Percentiles rank a stretch among this genome's conserved stretches.
Evolutionary conservation across 2,113 vertebrate species (phyloP).

Genomic region (Rhinolophus ferrumequinum): DNA sequence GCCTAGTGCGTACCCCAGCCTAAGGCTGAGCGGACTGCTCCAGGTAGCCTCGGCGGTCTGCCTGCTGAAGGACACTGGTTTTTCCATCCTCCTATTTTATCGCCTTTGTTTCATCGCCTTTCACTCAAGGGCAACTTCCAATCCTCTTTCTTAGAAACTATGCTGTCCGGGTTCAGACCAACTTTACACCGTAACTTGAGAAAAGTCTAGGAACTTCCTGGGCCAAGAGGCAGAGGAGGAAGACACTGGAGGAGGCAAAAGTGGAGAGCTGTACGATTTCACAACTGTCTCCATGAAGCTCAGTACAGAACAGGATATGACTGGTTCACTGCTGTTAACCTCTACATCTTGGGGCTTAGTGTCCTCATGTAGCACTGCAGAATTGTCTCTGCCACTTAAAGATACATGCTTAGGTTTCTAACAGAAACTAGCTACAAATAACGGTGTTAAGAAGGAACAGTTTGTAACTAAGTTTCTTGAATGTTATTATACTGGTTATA

Average conservation of each 20-base stretch:
- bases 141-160: not conserved
- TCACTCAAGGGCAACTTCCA: not conserved
- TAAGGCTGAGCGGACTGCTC: not conserved
- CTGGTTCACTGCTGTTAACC: fast-evolving
- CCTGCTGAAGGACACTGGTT: not conserved
- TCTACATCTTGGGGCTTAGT: not conserved
- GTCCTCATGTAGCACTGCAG: not conserved
- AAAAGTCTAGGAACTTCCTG: not conserved
- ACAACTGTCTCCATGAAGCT: not conserved
- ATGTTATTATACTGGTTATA: not conserved
- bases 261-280: not conserved
- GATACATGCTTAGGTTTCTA: not conserved
- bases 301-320: too few species aligned
- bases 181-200: not conserved
- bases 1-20: not conserved
- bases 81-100: not conserved
- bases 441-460: not conserved
- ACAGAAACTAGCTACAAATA: not conserved
- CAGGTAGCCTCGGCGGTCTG: not conserved
- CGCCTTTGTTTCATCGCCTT: not conserved
- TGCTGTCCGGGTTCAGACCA: not conserved
- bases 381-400: not conserved
- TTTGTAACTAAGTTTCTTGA: not conserved
- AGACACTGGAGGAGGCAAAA: not conserved
- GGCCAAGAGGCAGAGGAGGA: not conserved